phyloP scores from a whole-genome alignment of 2,797 vertebrate species.

The Ctenopoma kingsleyae region DNA sequence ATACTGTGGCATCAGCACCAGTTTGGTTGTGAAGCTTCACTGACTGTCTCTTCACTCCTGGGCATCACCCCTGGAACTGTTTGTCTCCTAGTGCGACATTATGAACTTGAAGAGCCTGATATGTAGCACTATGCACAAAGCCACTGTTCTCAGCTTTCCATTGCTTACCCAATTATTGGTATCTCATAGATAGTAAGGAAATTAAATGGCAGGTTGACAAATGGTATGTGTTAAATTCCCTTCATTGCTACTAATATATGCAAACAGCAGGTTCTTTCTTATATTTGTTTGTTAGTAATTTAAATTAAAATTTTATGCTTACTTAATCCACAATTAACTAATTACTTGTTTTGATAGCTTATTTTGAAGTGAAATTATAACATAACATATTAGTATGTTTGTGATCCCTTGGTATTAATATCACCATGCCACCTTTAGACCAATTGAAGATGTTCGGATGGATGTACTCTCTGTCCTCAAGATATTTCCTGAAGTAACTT shows the following conservation, averaged over 20 bases:
- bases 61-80: constrained; percentile 79
- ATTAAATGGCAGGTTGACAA: constrained; percentile 24
- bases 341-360: neutral
- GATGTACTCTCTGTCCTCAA: neutral
- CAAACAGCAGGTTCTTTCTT: constrained; percentile 5
- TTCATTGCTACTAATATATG: constrained; percentile 1
- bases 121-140: constrained; percentile 70
- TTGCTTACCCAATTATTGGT: constrained; percentile 35
- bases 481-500: neutral
- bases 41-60: constrained; percentile 81
- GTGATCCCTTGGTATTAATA: constrained; percentile 3
- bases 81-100: constrained; percentile 80
- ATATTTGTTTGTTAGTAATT: constrained; percentile 7
- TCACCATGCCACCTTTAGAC: neutral
- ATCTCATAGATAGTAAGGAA: constrained; percentile 33
- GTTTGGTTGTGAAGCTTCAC: constrained; percentile 70
- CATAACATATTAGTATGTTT: neutral
- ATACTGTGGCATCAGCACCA: constrained; percentile 76
- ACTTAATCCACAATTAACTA: neutral
- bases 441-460: neutral
- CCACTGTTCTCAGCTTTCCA: constrained; percentile 60
- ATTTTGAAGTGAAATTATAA: neutral
- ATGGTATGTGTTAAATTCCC: constrained; percentile 1
- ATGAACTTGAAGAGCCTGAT: constrained; percentile 77
- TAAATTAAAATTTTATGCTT: neutral